Conservation (phyloP, 2,888 invertebrate species). For the Drosophila cognata region DNA sequence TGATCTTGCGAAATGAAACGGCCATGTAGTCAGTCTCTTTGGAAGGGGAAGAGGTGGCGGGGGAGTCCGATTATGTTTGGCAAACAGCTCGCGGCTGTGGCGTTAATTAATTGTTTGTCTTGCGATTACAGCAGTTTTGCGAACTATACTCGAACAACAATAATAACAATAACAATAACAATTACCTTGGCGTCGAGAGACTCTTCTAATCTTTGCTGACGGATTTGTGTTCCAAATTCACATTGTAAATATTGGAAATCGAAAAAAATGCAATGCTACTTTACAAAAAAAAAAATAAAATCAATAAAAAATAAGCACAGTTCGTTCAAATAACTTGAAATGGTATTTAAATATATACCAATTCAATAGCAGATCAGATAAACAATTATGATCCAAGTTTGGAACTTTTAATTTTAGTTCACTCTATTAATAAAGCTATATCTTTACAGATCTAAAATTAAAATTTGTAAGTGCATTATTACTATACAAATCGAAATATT, state of each 20-base stretch:
- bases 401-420: background rate
- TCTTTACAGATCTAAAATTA: background rate
- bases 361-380: background rate
- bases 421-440: background rate
- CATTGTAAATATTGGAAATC: background rate
- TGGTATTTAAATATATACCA: background rate
- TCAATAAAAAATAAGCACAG: slow-evolving; percentile 2
- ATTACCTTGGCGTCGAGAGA: slow-evolving; percentile 13
- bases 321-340: background rate
- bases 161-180: slow-evolving; percentile 12
- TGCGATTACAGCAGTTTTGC: slow-evolving; percentile 58
- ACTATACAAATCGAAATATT: background rate
- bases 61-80: slow-evolving; percentile 49
- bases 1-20: slow-evolving; percentile 40
- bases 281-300: background rate
- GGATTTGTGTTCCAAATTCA: slow-evolving; percentile 5
- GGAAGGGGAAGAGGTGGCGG: background rate
- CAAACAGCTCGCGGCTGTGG: slow-evolving; percentile 39
- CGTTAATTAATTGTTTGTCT: slow-evolving; percentile 75
- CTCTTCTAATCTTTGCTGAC: slow-evolving; percentile 19
- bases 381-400: background rate
- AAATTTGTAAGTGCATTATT: background rate
- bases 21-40: background rate
- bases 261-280: background rate
- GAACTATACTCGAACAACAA: slow-evolving; percentile 6